These are phyloP conservation scores for Rutpela maculata DNA, from an alignment of 2,888 invertebrate genomes.

Conservation along the genomic window DNA sequence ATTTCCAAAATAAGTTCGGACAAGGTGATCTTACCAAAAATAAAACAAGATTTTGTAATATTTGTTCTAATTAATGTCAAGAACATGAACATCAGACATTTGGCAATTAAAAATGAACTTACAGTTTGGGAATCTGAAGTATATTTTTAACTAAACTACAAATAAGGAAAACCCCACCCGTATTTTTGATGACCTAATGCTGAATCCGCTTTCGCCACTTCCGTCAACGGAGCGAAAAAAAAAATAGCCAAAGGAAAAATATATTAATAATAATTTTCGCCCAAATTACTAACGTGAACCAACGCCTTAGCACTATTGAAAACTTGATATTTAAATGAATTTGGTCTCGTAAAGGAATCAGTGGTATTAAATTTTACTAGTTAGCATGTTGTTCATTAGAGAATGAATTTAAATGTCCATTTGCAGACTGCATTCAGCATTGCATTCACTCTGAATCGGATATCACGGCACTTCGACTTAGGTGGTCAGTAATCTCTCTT, in stretches of 20 bases:
- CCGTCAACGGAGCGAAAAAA: neutral
- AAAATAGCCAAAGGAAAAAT: neutral
- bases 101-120: too few relatives aligned
- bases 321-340: conserved; percentile 27
- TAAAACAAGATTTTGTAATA: too few relatives aligned
- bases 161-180: too few relatives aligned
- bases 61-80: too few relatives aligned
- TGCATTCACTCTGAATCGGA: conserved; percentile 48
- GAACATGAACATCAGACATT: too few relatives aligned
- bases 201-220: neutral
- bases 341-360: conserved; percentile 38
- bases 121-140: too few relatives aligned
- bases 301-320: neutral
- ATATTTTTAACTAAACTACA: too few relatives aligned
- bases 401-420: conserved; percentile 56
- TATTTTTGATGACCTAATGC: neutral
- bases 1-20: too few relatives aligned
- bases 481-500: conserved; percentile 56
- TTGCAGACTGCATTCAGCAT: conserved; percentile 50
- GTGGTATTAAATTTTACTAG: conserved; percentile 54
- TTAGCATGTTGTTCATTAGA: conserved; percentile 57
- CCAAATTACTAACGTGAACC: conserved; percentile 7
- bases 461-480: conserved; percentile 52
- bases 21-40: too few relatives aligned
- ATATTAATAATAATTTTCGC: conserved; percentile 22